These are phyloP conservation scores for Cyprinodon brontotheroides DNA, from an alignment of 2,113 vertebrate genomes.

Conservation along the genomic window DNA sequence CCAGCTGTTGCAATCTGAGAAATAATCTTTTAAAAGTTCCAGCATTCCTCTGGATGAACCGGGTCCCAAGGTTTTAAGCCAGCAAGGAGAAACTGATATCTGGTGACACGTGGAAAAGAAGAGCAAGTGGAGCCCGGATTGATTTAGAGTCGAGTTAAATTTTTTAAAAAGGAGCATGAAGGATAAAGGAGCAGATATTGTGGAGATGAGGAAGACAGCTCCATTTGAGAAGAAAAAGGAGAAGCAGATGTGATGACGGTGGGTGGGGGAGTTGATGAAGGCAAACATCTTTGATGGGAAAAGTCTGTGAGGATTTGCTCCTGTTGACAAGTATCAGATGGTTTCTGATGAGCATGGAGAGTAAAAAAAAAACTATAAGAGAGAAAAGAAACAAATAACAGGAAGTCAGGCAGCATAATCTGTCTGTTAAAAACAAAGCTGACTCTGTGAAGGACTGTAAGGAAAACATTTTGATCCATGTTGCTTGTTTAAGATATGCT, in stretches of 20 bases:
- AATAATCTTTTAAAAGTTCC: not conserved
- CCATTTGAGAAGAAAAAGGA: not conserved
- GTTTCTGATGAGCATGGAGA: conserved; percentile 9
- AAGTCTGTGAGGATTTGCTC: conserved; percentile 15
- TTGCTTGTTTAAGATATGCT: not conserved
- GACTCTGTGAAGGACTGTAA: not conserved
- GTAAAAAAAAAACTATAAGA: conserved; percentile 12
- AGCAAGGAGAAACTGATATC: conserved; percentile 14
- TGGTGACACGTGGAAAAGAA: not conserved
- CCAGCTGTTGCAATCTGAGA: conserved; percentile 20
- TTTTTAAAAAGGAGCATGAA: not conserved
- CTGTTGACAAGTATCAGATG: conserved; percentile 29
- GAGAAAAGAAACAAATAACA: conserved; percentile 16
- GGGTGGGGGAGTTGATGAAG: not conserved
- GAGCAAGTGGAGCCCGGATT: not conserved
- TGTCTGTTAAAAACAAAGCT: not conserved
- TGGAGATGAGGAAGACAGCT: not conserved
- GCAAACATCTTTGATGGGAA: not conserved
- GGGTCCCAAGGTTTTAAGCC: not conserved
- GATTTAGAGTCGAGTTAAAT: not conserved
- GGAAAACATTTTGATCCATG: conserved; percentile 10
- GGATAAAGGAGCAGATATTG: not conserved
- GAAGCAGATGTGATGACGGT: conserved; percentile 1
- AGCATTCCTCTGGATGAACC: not conserved
- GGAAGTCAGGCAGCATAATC: conserved; percentile 10